Evolutionary conservation across 2,888 invertebrate genomes (phyloP), one percentile per base, ranked within the genome.

Genomic region (Boloria euphrosyne): DNA sequence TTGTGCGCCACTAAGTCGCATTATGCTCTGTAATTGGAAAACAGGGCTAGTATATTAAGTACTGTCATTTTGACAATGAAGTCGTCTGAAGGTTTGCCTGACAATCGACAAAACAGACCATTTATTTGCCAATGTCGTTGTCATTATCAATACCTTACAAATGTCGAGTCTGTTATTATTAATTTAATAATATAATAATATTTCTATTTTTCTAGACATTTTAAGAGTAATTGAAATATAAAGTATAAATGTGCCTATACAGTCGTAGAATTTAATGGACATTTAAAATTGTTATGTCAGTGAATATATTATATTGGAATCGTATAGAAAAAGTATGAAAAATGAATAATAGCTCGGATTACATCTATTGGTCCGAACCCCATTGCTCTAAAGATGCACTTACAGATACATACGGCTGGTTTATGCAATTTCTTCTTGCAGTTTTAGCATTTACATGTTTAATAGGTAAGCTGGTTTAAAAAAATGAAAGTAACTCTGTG

Each of bases 391-490:
- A 95, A 81, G 94, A 95, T 92, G 95, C 95, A 16, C 90, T 96
- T 51, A 95, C 95, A 13, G 95, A 95, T 82, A 93, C 93, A 70
- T 95, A 95, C 84, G 95, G 95, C 68, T 95, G 95, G 95, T 94
- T 95, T 81, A 90, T 95, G 80, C 96, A 96, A 83, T 94, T 94
- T 68, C 84, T 96, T 65, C 81, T 96, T 71, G 95, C 95, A 18
- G 92, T 94, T 71, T 86, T 96, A 75, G 96, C 95, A 27, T 96
- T 96, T 84, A 95, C 95, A 59, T 95, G 95, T 79, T 85, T 96
- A 73, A 94, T 96, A 78, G 94, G 95, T 95, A 93, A 93, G 93
- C 68, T 57, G 50, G 60, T 47, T 17, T 17, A 43, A 51, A 22
- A n/a, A 60, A 50, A 62, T 61, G 55, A 57, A 67, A 62, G 59